A percentile compares a stretch with the other conserved stretches of the same genome.
Conservation (phyloP, 2,113 vertebrate genomes). For the Riparia riparia region DNA sequence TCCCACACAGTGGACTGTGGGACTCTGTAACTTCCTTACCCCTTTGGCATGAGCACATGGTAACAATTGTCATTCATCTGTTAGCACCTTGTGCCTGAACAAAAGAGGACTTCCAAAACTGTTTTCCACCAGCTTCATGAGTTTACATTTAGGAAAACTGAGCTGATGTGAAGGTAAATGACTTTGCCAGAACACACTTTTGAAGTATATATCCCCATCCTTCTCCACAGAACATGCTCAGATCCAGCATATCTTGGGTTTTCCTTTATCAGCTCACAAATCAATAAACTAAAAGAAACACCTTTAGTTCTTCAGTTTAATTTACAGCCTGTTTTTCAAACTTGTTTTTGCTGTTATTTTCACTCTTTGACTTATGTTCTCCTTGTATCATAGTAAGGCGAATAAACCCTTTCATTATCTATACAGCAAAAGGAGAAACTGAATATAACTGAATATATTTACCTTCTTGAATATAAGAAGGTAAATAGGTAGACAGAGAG, state of each 20-base stretch:
- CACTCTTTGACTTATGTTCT: background rate
- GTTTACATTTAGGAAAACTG: background rate
- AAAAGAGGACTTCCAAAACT: background rate
- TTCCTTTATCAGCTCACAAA: background rate
- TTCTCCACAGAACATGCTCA: background rate
- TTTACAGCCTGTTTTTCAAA: background rate
- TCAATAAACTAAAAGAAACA: background rate
- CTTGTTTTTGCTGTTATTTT: background rate
- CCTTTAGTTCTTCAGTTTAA: background rate
- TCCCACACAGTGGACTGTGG: background rate
- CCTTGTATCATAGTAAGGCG: background rate
- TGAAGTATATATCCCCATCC: background rate
- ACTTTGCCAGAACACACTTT: background rate
- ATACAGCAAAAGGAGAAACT: background rate
- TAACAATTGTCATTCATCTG: background rate
- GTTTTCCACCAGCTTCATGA: background rate
- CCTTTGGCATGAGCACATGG: background rate
- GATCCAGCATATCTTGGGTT: rapidly evolving
- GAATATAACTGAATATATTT: background rate
- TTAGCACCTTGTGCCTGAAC: background rate
- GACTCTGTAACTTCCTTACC: background rate
- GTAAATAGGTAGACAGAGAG: background rate
- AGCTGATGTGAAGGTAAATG: background rate
- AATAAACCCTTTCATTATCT: background rate
- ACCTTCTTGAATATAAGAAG: background rate